Evolutionary conservation across 2,888 invertebrate species (phyloP).

Genomic region (Danaus chrysippus): DNA sequence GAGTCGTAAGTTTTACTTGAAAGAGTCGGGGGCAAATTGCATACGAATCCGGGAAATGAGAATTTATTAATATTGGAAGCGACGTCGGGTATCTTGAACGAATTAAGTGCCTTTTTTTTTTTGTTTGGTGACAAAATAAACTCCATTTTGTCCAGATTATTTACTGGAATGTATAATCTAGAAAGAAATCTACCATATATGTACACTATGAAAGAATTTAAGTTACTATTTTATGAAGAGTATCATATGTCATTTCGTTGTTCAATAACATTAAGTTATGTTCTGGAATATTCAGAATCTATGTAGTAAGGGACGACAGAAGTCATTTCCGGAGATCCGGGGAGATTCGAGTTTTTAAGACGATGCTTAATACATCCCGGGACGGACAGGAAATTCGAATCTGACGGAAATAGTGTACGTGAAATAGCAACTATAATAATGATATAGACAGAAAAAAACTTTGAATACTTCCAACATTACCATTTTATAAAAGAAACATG

Average conservation of each 20-base stretch:
- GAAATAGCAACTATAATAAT: constrained; percentile 45
- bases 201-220: too few relatives aligned
- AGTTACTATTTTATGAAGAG: not conserved
- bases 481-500: not conserved
- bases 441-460: constrained; percentile 40
- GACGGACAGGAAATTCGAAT: constrained; percentile 61
- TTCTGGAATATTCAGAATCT: constrained; percentile 5
- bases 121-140: constrained; percentile 45
- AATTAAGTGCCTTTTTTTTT: constrained; percentile 68
- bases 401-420: constrained; percentile 71
- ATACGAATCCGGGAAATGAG: constrained; percentile 70
- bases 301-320: constrained; percentile 50
- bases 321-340: constrained; percentile 71
- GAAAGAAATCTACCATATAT: not conserved
- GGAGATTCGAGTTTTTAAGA: constrained; percentile 72
- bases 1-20: constrained; percentile 68
- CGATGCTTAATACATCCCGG: constrained; percentile 58
- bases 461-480: constrained; percentile 7
- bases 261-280: constrained; percentile 1
- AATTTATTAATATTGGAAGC: constrained; percentile 77
- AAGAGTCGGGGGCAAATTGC: constrained; percentile 70
- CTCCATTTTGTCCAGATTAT: constrained; percentile 20
- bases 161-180: not conserved
- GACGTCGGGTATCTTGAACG: constrained; percentile 46
- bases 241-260: not conserved